These are phyloP conservation scores for Sterna hirundo DNA, from an alignment of 2,113 vertebrate genomes.

Conservation along the genomic window DNA sequence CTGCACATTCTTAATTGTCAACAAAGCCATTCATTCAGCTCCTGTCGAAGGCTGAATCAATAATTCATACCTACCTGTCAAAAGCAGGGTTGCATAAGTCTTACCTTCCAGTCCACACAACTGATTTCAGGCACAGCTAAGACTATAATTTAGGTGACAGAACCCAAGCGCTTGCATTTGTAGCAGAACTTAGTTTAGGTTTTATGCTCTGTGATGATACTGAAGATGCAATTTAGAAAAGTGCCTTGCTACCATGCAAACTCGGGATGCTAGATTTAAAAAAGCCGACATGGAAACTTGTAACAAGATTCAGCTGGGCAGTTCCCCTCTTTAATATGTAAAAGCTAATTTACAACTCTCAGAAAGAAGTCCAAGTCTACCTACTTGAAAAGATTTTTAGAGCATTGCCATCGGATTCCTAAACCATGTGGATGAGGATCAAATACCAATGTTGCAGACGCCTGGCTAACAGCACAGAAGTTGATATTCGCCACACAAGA, in stretches of 20 bases:
- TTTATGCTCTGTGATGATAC: not conserved
- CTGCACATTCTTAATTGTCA: not conserved
- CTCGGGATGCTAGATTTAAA: not conserved
- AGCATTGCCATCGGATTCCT: not conserved
- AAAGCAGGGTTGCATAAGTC: not conserved
- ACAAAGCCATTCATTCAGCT: not conserved
- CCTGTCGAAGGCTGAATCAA: not conserved
- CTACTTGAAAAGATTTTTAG: not conserved
- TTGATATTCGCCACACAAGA: not conserved
- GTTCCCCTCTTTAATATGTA: not conserved
- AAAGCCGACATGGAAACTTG: not conserved
- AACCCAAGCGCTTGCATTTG: not conserved
- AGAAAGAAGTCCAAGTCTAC: not conserved
- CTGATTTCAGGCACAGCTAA: not conserved
- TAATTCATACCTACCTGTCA: not conserved
- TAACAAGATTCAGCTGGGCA: not conserved
- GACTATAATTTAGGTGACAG: not conserved
- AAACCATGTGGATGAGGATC: not conserved
- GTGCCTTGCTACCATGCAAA: not conserved
- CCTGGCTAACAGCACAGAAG: not conserved
- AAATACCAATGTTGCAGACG: not conserved
- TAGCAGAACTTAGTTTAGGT: not conserved
- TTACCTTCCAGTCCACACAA: not conserved
- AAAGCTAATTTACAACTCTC: not conserved
- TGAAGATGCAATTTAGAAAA: not conserved